phyloP scores from a whole-genome alignment of 1,140 invertebrate species.

The Drosophila leontia region DNA sequence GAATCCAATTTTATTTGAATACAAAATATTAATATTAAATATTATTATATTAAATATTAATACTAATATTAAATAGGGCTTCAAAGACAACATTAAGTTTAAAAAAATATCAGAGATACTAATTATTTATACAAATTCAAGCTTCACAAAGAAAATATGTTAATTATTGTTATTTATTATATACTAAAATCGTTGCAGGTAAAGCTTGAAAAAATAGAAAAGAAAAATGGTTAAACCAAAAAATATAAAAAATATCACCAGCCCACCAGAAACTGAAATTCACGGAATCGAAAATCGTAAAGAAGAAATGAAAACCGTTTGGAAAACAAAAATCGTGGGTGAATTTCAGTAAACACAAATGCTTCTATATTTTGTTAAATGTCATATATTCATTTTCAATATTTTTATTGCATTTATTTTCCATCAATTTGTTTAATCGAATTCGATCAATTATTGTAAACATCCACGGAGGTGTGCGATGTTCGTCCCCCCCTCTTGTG shows the following conservation, averaged over 20 bases:
- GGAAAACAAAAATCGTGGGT: background rate
- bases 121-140: background rate
- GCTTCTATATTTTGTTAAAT: constrained; percentile 27
- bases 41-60: too few species aligned
- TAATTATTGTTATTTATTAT: background rate
- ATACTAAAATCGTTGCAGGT: constrained; percentile 15
- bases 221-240: background rate
- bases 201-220: background rate
- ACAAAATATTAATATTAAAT: too few species aligned
- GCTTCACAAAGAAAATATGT: background rate
- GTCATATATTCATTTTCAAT: constrained; percentile 7
- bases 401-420: background rate
- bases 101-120: background rate
- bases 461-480: constrained; percentile 15
- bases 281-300: background rate
- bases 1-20: background rate
- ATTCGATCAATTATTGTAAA: constrained; percentile 32
- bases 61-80: background rate
- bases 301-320: background rate
- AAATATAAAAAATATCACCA: background rate
- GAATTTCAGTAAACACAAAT: constrained; percentile 9
- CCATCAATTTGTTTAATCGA: constrained; percentile 9
- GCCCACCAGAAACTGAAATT: constrained; percentile 19
- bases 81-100: background rate
- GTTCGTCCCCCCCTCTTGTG: constrained; percentile 13